A percentile compares a stretch with the other conserved stretches of the same genome.
phyloP scores from a whole-genome alignment of 2,888 invertebrate species.

The Epirrhoe alternata region DNA sequence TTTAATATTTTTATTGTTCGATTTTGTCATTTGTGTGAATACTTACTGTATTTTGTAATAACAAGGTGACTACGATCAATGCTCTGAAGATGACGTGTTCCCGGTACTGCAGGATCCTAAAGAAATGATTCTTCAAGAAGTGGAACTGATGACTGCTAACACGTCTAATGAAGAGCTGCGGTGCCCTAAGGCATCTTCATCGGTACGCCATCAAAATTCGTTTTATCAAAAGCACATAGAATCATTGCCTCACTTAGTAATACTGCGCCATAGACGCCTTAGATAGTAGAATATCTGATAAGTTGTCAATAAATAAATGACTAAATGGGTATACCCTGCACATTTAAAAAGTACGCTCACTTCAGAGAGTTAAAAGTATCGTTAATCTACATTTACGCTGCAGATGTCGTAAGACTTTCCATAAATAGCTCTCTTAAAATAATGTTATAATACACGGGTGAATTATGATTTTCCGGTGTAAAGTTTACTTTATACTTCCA shows the following conservation, averaged over 20 bases:
- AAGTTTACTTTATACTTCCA: slow-evolving; percentile 1
- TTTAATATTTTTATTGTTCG: neutral
- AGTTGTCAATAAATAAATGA: no score
- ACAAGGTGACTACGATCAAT: slow-evolving; percentile 75
- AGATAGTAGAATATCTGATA: no score
- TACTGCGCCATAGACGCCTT: neutral
- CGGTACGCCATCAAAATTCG: slow-evolving; percentile 16
- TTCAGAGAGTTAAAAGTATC: slow-evolving; percentile 15
- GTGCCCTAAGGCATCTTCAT: slow-evolving; percentile 15
- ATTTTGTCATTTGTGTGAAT: neutral
- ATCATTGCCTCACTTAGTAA: neutral
- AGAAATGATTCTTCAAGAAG: slow-evolving; percentile 68
- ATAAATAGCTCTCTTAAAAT: slow-evolving; percentile 29
- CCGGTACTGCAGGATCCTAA: slow-evolving; percentile 69
- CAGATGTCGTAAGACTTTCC: slow-evolving; percentile 22
- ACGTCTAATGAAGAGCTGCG: slow-evolving; percentile 54
- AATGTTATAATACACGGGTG: slow-evolving; percentile 11
- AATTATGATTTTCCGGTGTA: slow-evolving; percentile 26
- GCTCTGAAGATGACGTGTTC: slow-evolving; percentile 68
- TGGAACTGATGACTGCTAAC: slow-evolving; percentile 62
- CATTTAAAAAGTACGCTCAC: no score
- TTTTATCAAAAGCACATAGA: neutral
- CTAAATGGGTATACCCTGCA: no score
- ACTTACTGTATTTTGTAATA: neutral
- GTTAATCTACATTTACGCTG: slow-evolving; percentile 12